Evolutionary conservation across 2,888 invertebrate genomes (phyloP).

Genomic region (Acronicta leporina): DNA sequence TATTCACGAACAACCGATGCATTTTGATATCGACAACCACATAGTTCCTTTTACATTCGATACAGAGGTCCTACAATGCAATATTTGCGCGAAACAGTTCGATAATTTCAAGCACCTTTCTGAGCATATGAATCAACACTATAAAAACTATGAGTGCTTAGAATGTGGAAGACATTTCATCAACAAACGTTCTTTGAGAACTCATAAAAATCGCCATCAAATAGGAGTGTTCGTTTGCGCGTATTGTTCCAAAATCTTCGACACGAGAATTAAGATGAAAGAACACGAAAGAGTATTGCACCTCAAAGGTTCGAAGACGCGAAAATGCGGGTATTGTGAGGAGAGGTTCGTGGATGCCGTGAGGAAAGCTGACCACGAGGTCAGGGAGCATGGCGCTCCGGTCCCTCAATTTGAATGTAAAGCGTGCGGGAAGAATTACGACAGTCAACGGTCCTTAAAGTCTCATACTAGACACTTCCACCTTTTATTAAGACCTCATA

Average conservation of each 20-base stretch:
- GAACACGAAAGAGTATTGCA: slow-evolving; percentile 74
- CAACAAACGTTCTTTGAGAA: slow-evolving; percentile 46
- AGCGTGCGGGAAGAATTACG: slow-evolving; percentile 64
- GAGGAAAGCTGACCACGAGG: slow-evolving; percentile 60
- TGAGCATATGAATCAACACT: slow-evolving; percentile 76
- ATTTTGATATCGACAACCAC: slow-evolving; percentile 53
- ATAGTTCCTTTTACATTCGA: slow-evolving; percentile 60
- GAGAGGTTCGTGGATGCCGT: slow-evolving; percentile 62
- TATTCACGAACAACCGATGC: slow-evolving; percentile 36
- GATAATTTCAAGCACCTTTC: slow-evolving; percentile 67
- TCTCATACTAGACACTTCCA: slow-evolving; percentile 66
- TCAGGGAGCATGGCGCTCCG: slow-evolving; percentile 60
- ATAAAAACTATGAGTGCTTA: slow-evolving; percentile 70
- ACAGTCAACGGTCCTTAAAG: slow-evolving; percentile 55
- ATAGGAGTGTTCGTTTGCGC: slow-evolving; percentile 60
- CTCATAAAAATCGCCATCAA: slow-evolving; percentile 52
- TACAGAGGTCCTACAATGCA: slow-evolving; percentile 58
- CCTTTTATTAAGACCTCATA: slow-evolving; percentile 57
- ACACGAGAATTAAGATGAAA: slow-evolving; percentile 65
- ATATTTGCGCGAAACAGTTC: slow-evolving; percentile 65
- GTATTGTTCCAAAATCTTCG: slow-evolving; percentile 73
- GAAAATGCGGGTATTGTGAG: slow-evolving; percentile 68
- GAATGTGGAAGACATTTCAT: slow-evolving; percentile 69
- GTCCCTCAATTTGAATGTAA: slow-evolving; percentile 58
- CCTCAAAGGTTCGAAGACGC: slow-evolving; percentile 39